A percentile compares a stretch with the other conserved stretches of the same genome.
Evolutionary conservation across 2,797 vertebrate species (phyloP).

Genomic region (Prunella strophiata): DNA sequence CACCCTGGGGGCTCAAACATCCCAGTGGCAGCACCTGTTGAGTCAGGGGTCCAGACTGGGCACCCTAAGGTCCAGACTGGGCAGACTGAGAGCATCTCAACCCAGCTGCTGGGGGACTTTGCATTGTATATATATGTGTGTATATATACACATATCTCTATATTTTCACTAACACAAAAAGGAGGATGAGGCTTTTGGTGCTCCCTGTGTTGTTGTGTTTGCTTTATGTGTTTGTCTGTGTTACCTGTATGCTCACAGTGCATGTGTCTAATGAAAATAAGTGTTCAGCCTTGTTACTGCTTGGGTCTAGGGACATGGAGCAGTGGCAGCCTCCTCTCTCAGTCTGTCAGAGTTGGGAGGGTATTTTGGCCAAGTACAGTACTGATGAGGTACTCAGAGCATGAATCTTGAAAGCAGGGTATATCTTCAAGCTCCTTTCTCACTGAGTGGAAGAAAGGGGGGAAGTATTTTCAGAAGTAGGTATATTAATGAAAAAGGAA

Average conservation of each 20-base stretch:
- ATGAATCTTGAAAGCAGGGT: background rate
- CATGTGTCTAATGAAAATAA: background rate
- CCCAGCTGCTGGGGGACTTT: background rate
- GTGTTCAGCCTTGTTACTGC: background rate
- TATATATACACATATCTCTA: background rate
- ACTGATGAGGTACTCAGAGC: background rate
- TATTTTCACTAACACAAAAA: background rate
- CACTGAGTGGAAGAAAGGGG: background rate
- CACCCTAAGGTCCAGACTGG: background rate
- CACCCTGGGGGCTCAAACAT: accelerated
- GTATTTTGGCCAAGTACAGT: background rate
- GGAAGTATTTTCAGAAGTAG: background rate
- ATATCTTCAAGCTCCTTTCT: background rate
- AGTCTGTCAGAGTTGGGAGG: background rate
- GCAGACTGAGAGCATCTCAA: background rate
- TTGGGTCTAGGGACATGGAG: background rate
- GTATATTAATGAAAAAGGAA: background rate
- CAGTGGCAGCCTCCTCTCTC: background rate
- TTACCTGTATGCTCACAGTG: background rate
- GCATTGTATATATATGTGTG: accelerated
- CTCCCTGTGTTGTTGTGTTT: background rate
- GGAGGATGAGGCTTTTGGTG: background rate
- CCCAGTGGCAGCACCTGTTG: background rate
- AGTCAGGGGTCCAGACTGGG: background rate
- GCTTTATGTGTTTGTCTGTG: background rate